These are phyloP conservation scores for Epirrhoe alternata DNA, from an alignment of 2,888 invertebrate genomes.

Conservation along the genomic window DNA sequence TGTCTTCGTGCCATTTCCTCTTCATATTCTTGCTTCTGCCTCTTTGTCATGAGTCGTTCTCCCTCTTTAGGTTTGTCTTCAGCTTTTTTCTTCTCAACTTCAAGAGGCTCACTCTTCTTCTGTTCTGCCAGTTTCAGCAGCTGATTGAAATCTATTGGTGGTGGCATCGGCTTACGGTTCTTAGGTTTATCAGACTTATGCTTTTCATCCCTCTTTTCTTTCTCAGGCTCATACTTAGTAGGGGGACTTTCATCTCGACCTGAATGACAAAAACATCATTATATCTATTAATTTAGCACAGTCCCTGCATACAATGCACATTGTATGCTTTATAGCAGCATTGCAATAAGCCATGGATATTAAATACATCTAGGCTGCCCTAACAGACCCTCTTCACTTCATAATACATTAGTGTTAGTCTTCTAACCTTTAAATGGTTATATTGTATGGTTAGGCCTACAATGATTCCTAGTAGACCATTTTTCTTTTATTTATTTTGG, in stretches of 20 bases:
- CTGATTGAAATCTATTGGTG: slow-evolving; percentile 91
- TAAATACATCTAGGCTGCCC: no score
- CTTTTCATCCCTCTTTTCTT: slow-evolving; percentile 72
- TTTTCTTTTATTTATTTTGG: no score
- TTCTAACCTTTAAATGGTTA: no score
- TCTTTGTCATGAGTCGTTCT: slow-evolving; percentile 92
- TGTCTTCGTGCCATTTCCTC: slow-evolving; percentile 89
- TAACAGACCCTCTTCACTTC: no score
- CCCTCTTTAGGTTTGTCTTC: slow-evolving; percentile 81
- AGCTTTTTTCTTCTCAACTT: slow-evolving; percentile 64
- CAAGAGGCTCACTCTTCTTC: slow-evolving; percentile 92
- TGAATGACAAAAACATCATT: background rate
- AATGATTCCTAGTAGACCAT: no score
- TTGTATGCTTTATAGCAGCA: no score
- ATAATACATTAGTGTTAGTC: no score
- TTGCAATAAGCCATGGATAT: no score
- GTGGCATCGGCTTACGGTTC: slow-evolving; percentile 86
- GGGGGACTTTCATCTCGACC: slow-evolving; percentile 63
- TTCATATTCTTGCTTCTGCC: slow-evolving; percentile 90
- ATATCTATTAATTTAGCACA: background rate
- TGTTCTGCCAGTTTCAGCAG: slow-evolving; percentile 92
- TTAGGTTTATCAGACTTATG: slow-evolving; percentile 83
- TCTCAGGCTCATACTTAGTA: slow-evolving; percentile 71
- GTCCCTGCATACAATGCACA: no score
- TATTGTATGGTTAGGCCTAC: no score